A percentile compares a stretch with the other conserved stretches of the same genome.
Conservation (phyloP, 2,888 invertebrate genomes). For the Hypsopygia costalis region DNA sequence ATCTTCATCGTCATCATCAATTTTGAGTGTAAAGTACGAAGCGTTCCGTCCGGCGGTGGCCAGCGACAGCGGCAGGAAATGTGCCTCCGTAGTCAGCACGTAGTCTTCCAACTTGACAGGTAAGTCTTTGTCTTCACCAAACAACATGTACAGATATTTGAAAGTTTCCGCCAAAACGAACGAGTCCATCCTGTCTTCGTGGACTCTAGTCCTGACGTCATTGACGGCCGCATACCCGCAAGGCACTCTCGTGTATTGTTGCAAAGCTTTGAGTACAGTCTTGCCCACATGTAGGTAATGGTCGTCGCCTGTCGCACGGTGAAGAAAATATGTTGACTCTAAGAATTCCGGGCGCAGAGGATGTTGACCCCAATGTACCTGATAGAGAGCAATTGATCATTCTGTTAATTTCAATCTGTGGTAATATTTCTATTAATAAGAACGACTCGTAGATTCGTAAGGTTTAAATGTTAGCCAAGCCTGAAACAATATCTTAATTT, state of each 20-base stretch:
- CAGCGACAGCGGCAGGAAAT: slow-evolving; percentile 93
- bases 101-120: slow-evolving; percentile 92
- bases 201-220: slow-evolving; percentile 93
- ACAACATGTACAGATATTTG: slow-evolving; percentile 97
- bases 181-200: slow-evolving; percentile 99
- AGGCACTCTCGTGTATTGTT: slow-evolving; percentile 94
- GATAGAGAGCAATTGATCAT: slow-evolving; percentile 14
- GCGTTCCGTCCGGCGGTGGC: slow-evolving; percentile 82
- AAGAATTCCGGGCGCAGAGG: slow-evolving; percentile 98
- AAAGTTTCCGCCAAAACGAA: slow-evolving; percentile 98
- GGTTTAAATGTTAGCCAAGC: no score
- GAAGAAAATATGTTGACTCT: slow-evolving; percentile 98
- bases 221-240: slow-evolving; percentile 99
- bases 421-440: no score
- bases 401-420: background rate
- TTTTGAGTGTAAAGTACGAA: slow-evolving; percentile 62
- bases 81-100: slow-evolving; percentile 96
- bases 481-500: no score
- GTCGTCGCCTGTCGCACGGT: slow-evolving; percentile 96
- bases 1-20: slow-evolving; percentile 67
- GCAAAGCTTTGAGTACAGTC: slow-evolving; percentile 92
- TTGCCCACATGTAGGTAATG: slow-evolving; percentile 96
- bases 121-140: slow-evolving; percentile 91
- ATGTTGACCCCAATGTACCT: slow-evolving; percentile 99
- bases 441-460: no score